These are phyloP conservation scores for Paratrypauchen microcephalus DNA, from an alignment of 2,797 vertebrate species.

Conservation along the genomic window DNA sequence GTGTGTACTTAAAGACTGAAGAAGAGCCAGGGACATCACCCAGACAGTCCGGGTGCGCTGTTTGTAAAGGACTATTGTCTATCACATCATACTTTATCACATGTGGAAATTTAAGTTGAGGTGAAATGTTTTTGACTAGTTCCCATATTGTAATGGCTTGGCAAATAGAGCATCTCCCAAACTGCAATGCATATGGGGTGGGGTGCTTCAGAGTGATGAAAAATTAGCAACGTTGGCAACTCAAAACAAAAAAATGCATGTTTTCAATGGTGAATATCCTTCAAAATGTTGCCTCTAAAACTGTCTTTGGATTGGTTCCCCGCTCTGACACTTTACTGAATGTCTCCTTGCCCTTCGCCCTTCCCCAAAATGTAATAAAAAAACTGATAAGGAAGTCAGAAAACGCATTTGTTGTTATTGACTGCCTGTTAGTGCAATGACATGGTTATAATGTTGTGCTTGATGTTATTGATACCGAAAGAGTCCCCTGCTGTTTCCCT, in stretches of 20 bases:
- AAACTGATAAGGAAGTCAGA: neutral
- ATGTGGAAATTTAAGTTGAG: neutral
- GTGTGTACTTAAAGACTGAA: no score
- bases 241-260: no score
- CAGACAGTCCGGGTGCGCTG: no score
- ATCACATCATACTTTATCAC: no score
- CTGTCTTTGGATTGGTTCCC: neutral
- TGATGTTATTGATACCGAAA: neutral
- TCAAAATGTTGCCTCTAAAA: no score
- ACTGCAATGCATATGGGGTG: no score
- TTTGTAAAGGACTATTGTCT: no score
- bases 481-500: conserved; percentile 14
- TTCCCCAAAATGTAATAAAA: neutral
- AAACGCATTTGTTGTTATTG: neutral
- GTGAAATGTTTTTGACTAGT: neutral
- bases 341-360: neutral
- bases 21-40: no score
- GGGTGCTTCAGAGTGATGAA: no score
- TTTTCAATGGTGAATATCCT: no score
- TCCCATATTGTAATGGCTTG: neutral
- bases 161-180: no score
- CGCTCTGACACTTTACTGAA: neutral
- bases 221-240: no score
- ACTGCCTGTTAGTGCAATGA: neutral
- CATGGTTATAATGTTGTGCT: neutral